Evolutionary conservation across 2,888 invertebrate genomes (phyloP).

Genomic region (Dryobota labecula): DNA sequence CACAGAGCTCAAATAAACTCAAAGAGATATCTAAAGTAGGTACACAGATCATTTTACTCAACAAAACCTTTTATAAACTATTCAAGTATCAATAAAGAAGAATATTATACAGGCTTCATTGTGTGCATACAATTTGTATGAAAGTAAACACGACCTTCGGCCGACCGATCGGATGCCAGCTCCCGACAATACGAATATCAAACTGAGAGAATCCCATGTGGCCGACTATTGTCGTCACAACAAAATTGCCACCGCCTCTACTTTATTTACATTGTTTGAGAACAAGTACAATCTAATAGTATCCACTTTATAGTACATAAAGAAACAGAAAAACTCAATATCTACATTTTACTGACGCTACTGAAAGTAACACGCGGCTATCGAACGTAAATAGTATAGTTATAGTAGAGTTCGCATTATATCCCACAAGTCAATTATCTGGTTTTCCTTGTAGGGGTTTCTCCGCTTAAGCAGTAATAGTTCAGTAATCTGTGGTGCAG

Average conservation of each 20-base stretch:
- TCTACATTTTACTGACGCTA: conserved; percentile 17
- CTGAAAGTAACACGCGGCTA: conserved; percentile 9
- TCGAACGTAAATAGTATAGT: neutral
- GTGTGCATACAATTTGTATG: conserved; percentile 70
- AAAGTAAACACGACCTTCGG: conserved; percentile 67
- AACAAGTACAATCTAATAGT: conserved; percentile 70
- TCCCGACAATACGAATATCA: conserved; percentile 59
- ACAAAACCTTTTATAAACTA: conserved; percentile 48
- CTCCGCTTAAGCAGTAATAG: neutral
- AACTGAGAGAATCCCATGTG: conserved; percentile 68
- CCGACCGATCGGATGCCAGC: conserved; percentile 66
- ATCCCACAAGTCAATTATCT: neutral
- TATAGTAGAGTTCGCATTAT: neutral
- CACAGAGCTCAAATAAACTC: conserved; percentile 14
- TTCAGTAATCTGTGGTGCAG: conserved; percentile 16
- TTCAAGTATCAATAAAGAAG: conserved; percentile 48
- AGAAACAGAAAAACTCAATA: conserved; percentile 39
- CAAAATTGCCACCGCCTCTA: conserved; percentile 69
- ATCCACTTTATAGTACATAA: conserved; percentile 47
- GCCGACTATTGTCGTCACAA: conserved; percentile 70
- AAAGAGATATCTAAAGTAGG: conserved; percentile 8
- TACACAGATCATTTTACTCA: conserved; percentile 33
- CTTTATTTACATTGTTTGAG: conserved; percentile 69
- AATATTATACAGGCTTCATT: conserved; percentile 64
- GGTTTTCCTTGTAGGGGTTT: neutral